Base-by-base conservation (phyloP, 2,888 invertebrate genomes). In the Herminia tarsipennalis region DNA sequence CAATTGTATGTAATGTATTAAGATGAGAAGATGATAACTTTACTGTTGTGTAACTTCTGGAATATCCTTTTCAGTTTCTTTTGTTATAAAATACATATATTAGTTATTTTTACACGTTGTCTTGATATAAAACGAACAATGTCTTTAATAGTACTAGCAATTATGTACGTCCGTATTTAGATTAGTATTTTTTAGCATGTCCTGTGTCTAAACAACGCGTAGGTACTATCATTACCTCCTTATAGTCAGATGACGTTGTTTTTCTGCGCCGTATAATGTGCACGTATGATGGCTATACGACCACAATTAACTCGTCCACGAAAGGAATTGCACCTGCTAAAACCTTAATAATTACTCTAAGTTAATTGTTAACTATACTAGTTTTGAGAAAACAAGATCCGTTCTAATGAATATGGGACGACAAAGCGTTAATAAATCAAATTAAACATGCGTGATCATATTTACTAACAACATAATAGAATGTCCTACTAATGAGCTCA, bases 321-420 rank as follows among this genome's bases (percentile, higher is more conserved):
- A 82, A 85, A 76, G 84, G 81, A 76, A 59, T 68, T 81, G 79
- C 88, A 88, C 83, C 88, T 89, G 88, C 80, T 81, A 83, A 85
- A 81, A 80, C 78, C 56, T 66, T 73, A 74, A 76, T 84, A 81
- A 79, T 80, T 80, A 64, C 66, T 57, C 71, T 42, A 70, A 73
- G 71, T 67, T 83, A 83, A 85, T 83, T 81, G 76, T 78, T 75
- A 65, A 70, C 69, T 56, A 67, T 74, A 79, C 78, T 71, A 51
- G 76, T 78, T 65, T 55, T 48, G 14, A 62, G 58, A 61, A 67
- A 67, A 66, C 36, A 59, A 34, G 32, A 20, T 53, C 43, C 48
- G 43, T 46, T 44, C 48, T 54, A 63, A 58, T 55, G 61, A 49
- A 59, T 39, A 48, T 49, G 42, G 30, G 39, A 36, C 33, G 37